Base-by-base conservation (phyloP, 2,113 vertebrate genomes). In the Cyanistes caeruleus region DNA sequence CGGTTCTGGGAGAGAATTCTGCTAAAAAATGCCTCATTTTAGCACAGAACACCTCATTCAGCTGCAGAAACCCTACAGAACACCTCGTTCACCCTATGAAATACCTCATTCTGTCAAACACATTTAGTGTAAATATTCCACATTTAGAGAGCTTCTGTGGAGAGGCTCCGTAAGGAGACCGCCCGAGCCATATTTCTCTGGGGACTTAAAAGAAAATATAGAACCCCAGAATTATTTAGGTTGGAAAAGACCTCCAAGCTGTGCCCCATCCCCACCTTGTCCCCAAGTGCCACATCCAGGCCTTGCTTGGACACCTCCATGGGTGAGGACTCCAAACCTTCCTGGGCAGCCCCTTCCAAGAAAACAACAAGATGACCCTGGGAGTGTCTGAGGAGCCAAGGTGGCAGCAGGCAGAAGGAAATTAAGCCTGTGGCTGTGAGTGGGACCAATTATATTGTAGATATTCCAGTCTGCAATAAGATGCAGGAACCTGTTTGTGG, bases 1-100 rank as follows among this genome's bases (percentile, higher is more conserved):
- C 9, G 1, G 4, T 15, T 55, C 79, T 35, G 48, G 41, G 12
- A 17, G 13, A 44, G 44, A n/a, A 24, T 44, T 59, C 27, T 74
- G 60, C 44, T 20, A 9, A 12, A 14, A 65, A 59, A 59, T 11
- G 10, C 13, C 37, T 44, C 59, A 43, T 39, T 65, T 33, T 28
- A 51, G 22, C 39, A 33, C 23, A 67, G 43, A 37, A 44, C n/a
- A 11, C 27, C 23, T 74, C 68, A 20, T 5, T 65, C 18, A 4
- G 18, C 35, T 15, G 0, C 1, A 48, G 60, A 60, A 78, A 68
- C 41, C 20, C 64, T 17, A 15, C 0, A 12, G 58, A 56, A 35
- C 51, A 65, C 28, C 55, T 56, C 13, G 4, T n/a, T 85, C 82
- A 74, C n/a, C 51, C 51, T 41, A 23, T 13, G 11, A 41, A 41